These are phyloP conservation scores for Lichenostomus cassidix DNA, from an alignment of 2,113 vertebrate genomes.

Conservation along the genomic window DNA sequence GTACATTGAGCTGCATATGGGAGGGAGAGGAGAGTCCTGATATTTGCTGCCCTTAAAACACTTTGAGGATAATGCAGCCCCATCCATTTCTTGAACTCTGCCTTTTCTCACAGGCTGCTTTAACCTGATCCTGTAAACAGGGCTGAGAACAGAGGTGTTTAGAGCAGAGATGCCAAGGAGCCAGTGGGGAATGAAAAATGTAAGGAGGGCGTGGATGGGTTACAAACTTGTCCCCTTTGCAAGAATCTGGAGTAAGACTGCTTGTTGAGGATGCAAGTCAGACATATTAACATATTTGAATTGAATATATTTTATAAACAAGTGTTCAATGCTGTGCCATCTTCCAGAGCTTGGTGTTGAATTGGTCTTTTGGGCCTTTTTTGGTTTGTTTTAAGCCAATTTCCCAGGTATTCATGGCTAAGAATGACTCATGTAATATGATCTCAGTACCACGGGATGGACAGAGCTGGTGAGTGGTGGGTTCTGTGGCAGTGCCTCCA, in stretches of 20 bases:
- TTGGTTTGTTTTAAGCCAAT: not conserved
- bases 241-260: not conserved
- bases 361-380: accelerated
- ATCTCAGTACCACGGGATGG: not conserved
- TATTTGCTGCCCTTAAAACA: not conserved
- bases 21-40: not conserved
- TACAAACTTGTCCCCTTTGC: not conserved
- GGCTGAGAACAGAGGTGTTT: not conserved
- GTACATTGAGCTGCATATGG: not conserved
- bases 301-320: not conserved
- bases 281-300: not conserved
- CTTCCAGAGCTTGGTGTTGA: not conserved
- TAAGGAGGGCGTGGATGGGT: not conserved
- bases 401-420: not conserved
- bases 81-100: not conserved
- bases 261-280: not conserved
- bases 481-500: not conserved
- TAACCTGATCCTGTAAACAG: not conserved
- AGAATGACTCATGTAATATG: not conserved
- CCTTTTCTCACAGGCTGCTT: not conserved
- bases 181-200: not conserved
- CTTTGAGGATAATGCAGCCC: not conserved
- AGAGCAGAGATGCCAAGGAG: not conserved
- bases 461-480: accelerated
- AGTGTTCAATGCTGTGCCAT: not conserved